Conservation (phyloP, 92 coral and sea anemone species). For the Zoanthus gigantus region DNA sequence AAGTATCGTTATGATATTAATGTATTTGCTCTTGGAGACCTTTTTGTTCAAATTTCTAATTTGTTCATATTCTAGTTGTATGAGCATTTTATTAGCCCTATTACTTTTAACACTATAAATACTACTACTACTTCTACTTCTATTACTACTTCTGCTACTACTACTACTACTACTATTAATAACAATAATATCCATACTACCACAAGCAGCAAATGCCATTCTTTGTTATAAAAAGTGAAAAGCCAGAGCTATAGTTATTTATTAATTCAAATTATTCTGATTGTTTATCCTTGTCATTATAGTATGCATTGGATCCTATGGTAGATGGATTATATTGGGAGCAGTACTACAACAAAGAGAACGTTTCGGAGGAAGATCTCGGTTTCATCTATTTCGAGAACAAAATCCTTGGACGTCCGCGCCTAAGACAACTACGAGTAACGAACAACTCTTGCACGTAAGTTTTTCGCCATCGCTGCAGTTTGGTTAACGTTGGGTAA, state of each 20-base stretch:
- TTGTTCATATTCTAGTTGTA: too few relatives aligned
- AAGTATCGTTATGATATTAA: neutral
- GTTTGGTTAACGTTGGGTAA: neutral
- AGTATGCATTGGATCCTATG: conserved; percentile 62
- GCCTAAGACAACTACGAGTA: conserved; percentile 42
- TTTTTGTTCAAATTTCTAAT: neutral
- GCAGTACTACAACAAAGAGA: conserved; percentile 57
- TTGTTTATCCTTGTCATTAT: neutral
- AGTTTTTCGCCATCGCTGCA: neutral
- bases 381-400: conserved; percentile 41
- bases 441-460: conserved; percentile 33
- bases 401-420: conserved; percentile 49
- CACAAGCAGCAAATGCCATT: too few relatives aligned
- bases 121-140: too few relatives aligned
- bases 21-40: neutral
- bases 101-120: too few relatives aligned
- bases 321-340: conserved; percentile 66
- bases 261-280: too few relatives aligned
- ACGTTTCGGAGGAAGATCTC: conserved; percentile 35
- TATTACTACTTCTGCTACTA: too few relatives aligned
- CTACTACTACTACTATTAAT: too few relatives aligned
- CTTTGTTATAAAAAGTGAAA: too few relatives aligned
- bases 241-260: neutral
- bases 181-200: too few relatives aligned
- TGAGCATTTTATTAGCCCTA: too few relatives aligned